Evolutionary conservation across 2,888 invertebrate genomes (phyloP), one percentile per base, ranked within the genome.

Genomic region (Hydraecia micacea): DNA sequence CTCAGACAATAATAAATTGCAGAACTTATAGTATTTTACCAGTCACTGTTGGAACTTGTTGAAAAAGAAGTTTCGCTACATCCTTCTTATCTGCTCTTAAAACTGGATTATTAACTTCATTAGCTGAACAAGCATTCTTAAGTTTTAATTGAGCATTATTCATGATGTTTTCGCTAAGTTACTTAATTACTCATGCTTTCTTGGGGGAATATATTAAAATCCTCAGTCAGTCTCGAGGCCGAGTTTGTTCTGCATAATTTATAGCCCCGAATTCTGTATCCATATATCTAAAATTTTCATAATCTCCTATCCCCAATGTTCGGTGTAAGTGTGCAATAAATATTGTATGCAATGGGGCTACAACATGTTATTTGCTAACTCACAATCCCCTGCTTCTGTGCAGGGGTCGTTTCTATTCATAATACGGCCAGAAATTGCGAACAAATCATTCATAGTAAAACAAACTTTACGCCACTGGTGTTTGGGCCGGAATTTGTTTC

Each of bases 341-440:
- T 96, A 96, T 94, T 94, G 93, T 92, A 95, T 93, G 92, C 93
- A 92, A 91, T 93, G 92, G 94, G 93, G 92, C 89, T 92, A 92
- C 92, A 94, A 89, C 94, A 93, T 93, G 95, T 93, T 95, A 95
- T 96, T 96, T 95, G 96, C 95, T 93, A 92, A 94, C 93, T 90
- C 88, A 88, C 88, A 92, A 92, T 91, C 94, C 95, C 95, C 92
- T 90, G 91, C 91, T 90, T 90, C 91, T 86, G 89, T 89, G 86
- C 79, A 91, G 92, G 95, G 95, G 94, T 91, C 92, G 92, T 91
- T 93, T 93, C 94, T 94, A 95, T 95, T 95, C 95, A 95, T 95
- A 95, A 95, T 93, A 93, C 88, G 90, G 91, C 92, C 91, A 92
- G 92, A 93, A 93, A 93, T 93, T 92, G 91, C 91, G 87, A 90